A percentile compares a stretch with the other conserved stretches of the same genome.
Evolutionary conservation across 2,113 vertebrate species (phyloP).

Genomic region (Mirza zaza): DNA sequence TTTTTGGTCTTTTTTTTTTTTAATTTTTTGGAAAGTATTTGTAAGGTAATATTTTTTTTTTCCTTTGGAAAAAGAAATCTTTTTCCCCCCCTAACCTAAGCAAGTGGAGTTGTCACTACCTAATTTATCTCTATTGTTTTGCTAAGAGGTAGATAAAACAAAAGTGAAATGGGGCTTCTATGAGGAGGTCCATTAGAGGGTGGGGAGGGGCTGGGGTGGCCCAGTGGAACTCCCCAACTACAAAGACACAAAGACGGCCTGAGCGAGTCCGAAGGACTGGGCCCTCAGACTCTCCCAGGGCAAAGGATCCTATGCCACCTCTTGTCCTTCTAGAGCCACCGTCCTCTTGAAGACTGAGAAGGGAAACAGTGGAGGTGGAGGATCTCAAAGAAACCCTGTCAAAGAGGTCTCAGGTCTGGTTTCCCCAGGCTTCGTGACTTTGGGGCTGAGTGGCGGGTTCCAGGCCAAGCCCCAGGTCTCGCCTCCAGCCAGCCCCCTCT

Average conservation of each 20-base stretch:
- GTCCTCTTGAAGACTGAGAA: not conserved
- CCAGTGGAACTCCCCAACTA: constrained; percentile 55
- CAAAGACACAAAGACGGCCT: constrained; percentile 50
- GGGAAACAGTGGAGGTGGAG: not conserved
- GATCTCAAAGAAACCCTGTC: constrained; percentile 53
- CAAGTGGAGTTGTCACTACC: constrained; percentile 92
- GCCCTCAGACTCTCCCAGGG: constrained; percentile 10
- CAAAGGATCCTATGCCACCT: constrained; percentile 36
- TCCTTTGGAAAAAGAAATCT: constrained; percentile 91
- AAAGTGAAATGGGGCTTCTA: constrained; percentile 82
- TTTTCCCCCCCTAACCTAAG: constrained; percentile 89
- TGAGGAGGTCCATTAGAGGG: constrained; percentile 71
- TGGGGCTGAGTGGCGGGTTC: not conserved
- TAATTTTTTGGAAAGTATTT: constrained; percentile 76
- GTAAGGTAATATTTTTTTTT: constrained; percentile 75
- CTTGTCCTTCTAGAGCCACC: not conserved
- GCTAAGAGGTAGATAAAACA: constrained; percentile 98
- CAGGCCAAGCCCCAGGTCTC: not conserved
- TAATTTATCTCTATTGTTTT: constrained; percentile 87
- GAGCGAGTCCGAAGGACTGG: not conserved
- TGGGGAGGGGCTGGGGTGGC: constrained; percentile 34
- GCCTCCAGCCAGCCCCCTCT: not conserved
- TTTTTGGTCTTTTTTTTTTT: constrained; percentile 47
- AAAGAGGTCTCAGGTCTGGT: not conserved
- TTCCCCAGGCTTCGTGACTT: not conserved